Percentiles rank a stretch among this genome's conserved stretches.
These are phyloP conservation scores for Drosophila tanythrix DNA, from an alignment of 2,888 invertebrate genomes.

Conservation along the genomic window DNA sequence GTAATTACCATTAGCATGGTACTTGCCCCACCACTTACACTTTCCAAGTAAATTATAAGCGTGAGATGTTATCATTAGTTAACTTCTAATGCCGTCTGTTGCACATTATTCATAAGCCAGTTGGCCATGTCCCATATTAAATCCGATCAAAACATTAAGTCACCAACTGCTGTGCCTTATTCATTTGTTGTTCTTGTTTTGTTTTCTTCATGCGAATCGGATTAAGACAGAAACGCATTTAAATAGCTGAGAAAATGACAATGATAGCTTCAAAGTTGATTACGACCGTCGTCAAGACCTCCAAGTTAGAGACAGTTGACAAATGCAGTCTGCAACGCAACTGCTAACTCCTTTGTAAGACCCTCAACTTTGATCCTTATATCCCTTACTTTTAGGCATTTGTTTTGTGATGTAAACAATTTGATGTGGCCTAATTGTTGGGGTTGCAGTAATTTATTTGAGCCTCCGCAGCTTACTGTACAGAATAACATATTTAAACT, in stretches of 20 bases:
- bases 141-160: background rate
- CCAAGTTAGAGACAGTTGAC: background rate
- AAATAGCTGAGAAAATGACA: background rate
- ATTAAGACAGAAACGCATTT: background rate
- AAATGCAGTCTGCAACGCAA: background rate
- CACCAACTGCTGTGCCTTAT: background rate
- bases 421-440: background rate
- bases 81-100: conserved; percentile 42
- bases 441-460: background rate
- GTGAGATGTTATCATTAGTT: conserved; percentile 40
- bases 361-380: background rate
- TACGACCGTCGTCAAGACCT: background rate
- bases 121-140: conserved; percentile 13
- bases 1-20: conserved; percentile 18
- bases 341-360: background rate
- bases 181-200: background rate
- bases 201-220: background rate
- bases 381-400: background rate
- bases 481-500: background rate
- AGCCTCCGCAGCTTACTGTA: background rate
- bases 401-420: background rate
- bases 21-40: background rate
- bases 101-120: conserved; percentile 39
- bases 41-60: background rate
- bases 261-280: background rate